Conservation (phyloP, 2,888 invertebrate genomes). For the Cryptocephalus primarius region DNA sequence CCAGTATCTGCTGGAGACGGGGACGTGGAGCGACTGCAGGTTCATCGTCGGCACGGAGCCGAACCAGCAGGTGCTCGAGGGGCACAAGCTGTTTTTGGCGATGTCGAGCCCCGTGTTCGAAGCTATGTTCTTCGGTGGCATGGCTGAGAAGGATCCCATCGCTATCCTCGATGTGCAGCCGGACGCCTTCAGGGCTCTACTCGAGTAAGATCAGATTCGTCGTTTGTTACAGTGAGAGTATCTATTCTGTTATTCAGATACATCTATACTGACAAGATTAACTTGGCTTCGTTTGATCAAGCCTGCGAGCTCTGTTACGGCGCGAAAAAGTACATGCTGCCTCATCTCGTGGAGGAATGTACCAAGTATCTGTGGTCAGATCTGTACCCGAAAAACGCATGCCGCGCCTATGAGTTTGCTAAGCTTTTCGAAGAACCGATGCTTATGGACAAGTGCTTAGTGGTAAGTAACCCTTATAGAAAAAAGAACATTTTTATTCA, state of each 20-base stretch:
- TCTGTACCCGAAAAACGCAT: constrained; percentile 67
- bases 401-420: constrained; percentile 78
- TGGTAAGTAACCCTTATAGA: constrained; percentile 37
- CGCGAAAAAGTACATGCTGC: constrained; percentile 81
- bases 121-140: constrained; percentile 77
- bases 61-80: constrained; percentile 60
- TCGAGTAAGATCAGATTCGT: constrained; percentile 46
- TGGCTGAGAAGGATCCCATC: constrained; percentile 69
- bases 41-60: constrained; percentile 73
- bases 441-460: constrained; percentile 70
- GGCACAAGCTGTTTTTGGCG: constrained; percentile 70
- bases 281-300: constrained; percentile 71
- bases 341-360: constrained; percentile 71
- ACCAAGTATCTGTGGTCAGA: constrained; percentile 77
- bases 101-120: constrained; percentile 85
- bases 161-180: constrained; percentile 76
- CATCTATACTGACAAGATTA: constrained; percentile 73
- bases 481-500: too few relatives aligned
- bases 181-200: constrained; percentile 70
- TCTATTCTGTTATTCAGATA: constrained; percentile 42
- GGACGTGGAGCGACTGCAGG: constrained; percentile 74
- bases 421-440: constrained; percentile 73
- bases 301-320: constrained; percentile 81
- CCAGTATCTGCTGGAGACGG: constrained; percentile 62
- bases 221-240: not conserved